Conservation (phyloP, 2,888 invertebrate species). For the Himalopsyche tibetana region DNA sequence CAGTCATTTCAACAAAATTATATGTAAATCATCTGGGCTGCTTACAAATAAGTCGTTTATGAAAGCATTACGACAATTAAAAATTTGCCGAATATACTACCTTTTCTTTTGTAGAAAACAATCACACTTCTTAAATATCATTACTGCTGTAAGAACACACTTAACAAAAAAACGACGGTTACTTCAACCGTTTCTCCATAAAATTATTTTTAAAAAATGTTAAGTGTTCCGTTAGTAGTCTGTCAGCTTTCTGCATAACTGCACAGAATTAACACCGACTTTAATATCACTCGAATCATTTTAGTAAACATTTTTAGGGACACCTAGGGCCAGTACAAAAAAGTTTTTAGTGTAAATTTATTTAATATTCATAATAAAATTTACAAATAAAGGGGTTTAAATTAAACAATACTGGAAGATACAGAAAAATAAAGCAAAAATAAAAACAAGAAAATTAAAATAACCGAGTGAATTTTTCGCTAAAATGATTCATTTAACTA, state of each 20-base stretch:
- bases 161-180: no score
- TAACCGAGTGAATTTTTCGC: not conserved
- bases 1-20: no score
- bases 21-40: no score
- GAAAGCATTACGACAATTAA: no score
- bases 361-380: slow-evolving; percentile 8
- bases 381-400: not conserved
- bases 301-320: not conserved
- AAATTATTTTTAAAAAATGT: no score
- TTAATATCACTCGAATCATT: not conserved
- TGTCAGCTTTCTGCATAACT: not conserved
- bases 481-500: slow-evolving; percentile 20
- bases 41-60: no score
- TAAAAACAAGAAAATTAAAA: not conserved
- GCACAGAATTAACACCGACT: not conserved
- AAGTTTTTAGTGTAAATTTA: not conserved
- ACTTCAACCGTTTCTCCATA: no score
- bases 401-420: not conserved
- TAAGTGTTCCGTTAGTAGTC: not conserved
- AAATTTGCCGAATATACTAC: no score
- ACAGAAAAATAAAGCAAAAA: not conserved
- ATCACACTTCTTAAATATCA: no score
- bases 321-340: no score
- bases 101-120: no score
- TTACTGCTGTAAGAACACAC: no score